Evolutionary conservation across 1,140 invertebrate genomes (phyloP).

Genomic region (Drosophila busckii): DNA sequence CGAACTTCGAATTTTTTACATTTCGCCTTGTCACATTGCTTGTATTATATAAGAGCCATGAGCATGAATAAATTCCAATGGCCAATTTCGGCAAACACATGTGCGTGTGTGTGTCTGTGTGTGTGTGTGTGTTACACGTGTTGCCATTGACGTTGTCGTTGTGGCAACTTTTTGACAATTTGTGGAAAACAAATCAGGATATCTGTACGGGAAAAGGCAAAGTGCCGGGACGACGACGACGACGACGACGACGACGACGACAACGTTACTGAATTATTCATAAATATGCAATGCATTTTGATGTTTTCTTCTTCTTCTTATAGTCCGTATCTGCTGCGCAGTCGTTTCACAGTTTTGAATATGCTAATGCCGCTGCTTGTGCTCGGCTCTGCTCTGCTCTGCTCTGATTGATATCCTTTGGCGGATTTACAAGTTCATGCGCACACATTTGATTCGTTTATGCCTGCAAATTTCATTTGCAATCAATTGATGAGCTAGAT

Average conservation of each 20-base stretch:
- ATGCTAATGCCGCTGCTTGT: constrained; percentile 20
- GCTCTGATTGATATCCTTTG: too few relatives aligned
- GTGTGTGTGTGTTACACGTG: constrained; percentile 32
- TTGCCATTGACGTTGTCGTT: constrained; percentile 27
- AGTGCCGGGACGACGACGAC: too few relatives aligned
- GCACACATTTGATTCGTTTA: too few relatives aligned
- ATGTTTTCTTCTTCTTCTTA: background rate
- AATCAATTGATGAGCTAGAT: too few relatives aligned
- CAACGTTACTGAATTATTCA: constrained; percentile 21
- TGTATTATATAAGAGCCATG: background rate
- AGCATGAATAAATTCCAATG: constrained; percentile 41
- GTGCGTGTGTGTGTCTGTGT: constrained; percentile 1
- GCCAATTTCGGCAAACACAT: constrained; percentile 35
- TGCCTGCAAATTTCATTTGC: too few relatives aligned
- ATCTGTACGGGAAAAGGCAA: background rate
- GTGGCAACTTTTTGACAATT: constrained; percentile 8
- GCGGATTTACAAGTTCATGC: too few relatives aligned
- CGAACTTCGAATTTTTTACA: too few relatives aligned
- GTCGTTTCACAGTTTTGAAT: constrained; percentile 2
- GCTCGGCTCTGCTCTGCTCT: too few relatives aligned
- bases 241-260: too few relatives aligned
- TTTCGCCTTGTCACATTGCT: too few relatives aligned
- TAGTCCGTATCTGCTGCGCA: background rate
- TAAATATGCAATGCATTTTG: constrained; percentile 19
- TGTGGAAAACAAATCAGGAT: too few relatives aligned